Conservation (phyloP, 2,888 invertebrate species). For the Helicoverpa assulta region DNA sequence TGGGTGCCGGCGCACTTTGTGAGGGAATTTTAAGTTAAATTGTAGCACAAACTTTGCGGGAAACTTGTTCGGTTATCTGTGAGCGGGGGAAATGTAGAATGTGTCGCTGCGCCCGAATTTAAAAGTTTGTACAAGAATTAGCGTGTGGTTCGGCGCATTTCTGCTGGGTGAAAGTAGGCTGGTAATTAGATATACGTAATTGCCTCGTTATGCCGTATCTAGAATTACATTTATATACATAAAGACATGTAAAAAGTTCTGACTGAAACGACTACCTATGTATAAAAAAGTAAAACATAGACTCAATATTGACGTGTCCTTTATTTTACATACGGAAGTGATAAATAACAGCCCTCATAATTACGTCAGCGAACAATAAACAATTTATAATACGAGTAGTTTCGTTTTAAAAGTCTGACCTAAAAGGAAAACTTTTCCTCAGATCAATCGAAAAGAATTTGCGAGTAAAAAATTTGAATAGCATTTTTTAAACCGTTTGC, state of each 20-base stretch:
- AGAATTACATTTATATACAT: too few relatives aligned
- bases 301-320: background rate
- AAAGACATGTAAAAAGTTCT: too few relatives aligned
- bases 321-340: too few relatives aligned
- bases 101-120: constrained; percentile 21
- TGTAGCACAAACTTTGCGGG: constrained; percentile 40
- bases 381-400: background rate
- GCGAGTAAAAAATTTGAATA: constrained; percentile 24
- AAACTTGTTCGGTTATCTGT: constrained; percentile 51
- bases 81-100: constrained; percentile 5
- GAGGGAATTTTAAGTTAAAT: constrained; percentile 55
- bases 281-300: too few relatives aligned
- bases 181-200: background rate
- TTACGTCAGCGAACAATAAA: background rate
- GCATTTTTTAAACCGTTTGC: constrained; percentile 32
- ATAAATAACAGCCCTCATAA: too few relatives aligned
- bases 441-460: constrained; percentile 27
- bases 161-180: background rate
- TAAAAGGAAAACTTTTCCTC: constrained; percentile 7
- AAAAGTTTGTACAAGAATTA: constrained; percentile 3
- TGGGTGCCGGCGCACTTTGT: constrained; percentile 24
- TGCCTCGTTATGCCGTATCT: too few relatives aligned
- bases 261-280: too few relatives aligned
- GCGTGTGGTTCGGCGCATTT: background rate
- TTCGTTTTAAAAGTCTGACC: background rate